Percentiles rank a stretch among this genome's conserved stretches.
phyloP scores from a whole-genome alignment of 1,140 invertebrate genomes.

The Melanaphis sacchari region DNA sequence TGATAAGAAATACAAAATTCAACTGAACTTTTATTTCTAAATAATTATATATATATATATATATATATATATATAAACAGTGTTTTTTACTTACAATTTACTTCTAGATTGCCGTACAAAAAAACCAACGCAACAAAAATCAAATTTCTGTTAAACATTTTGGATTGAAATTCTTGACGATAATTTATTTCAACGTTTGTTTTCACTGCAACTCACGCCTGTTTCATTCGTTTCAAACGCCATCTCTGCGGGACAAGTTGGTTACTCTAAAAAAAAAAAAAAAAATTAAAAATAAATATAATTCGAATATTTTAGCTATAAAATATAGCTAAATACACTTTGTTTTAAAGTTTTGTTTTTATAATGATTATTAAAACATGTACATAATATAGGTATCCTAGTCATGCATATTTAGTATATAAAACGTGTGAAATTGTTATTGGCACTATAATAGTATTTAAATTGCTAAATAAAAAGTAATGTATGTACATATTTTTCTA shows the following conservation, averaged over 20 bases:
- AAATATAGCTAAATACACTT: neutral
- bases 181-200: neutral
- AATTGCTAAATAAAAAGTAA: neutral
- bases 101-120: neutral
- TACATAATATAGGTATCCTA: neutral
- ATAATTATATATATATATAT: too few species aligned
- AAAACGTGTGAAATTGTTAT: neutral
- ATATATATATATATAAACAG: neutral
- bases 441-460: neutral
- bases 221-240: conserved; percentile 26
- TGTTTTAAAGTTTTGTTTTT: neutral
- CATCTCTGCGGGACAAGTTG: neutral
- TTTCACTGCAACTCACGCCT: neutral
- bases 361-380: neutral
- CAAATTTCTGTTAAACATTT: neutral
- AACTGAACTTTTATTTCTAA: too few species aligned
- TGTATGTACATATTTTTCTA: neutral
- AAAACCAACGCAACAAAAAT: neutral
- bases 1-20: too few species aligned
- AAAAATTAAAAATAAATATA: neutral
- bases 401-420: neutral
- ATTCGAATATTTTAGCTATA: neutral
- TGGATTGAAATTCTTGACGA: neutral
- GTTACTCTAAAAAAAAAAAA: neutral
- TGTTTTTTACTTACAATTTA: conserved; percentile 32